phyloP scores from a whole-genome alignment of 2,113 vertebrate species.

The Vimba vimba region DNA sequence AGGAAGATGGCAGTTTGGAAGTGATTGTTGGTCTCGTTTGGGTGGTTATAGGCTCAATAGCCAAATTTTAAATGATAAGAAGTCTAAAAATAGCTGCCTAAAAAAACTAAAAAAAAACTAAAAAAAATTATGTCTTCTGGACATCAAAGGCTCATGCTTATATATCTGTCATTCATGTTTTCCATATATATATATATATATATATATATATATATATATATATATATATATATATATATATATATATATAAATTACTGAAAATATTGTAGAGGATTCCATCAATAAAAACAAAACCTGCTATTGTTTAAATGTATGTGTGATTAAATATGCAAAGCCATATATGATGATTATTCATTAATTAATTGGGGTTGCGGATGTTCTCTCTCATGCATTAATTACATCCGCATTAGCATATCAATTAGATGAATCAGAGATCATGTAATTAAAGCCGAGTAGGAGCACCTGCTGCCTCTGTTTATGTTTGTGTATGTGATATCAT shows the following conservation, averaged over 20 bases:
- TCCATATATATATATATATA: too few relatives aligned
- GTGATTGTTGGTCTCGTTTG: background rate
- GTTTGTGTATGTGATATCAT: constrained; percentile 48
- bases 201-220: too few relatives aligned
- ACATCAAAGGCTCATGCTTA: background rate
- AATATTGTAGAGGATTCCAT: constrained; percentile 36
- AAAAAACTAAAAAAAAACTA: too few relatives aligned
- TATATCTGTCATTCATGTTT: background rate
- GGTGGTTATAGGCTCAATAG: constrained; percentile 28
- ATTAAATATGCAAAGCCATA: constrained; percentile 75
- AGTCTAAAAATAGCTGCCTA: background rate
- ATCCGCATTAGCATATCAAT: constrained; percentile 84
- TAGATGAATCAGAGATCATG: constrained; percentile 82
- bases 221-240: too few relatives aligned
- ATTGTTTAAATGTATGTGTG: constrained; percentile 58
- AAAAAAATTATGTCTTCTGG: background rate
- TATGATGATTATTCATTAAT: constrained; percentile 81
- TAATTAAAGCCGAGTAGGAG: constrained; percentile 83
- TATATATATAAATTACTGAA: background rate
- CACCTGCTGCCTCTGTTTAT: constrained; percentile 78
- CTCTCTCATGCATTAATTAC: constrained; percentile 83
- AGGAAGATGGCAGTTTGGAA: too few relatives aligned
- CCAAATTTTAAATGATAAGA: background rate
- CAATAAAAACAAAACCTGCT: constrained; percentile 51
- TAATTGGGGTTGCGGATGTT: constrained; percentile 77